These are phyloP conservation scores for Coleophora deauratella DNA, from an alignment of 2,888 invertebrate genomes.

Conservation along the genomic window DNA sequence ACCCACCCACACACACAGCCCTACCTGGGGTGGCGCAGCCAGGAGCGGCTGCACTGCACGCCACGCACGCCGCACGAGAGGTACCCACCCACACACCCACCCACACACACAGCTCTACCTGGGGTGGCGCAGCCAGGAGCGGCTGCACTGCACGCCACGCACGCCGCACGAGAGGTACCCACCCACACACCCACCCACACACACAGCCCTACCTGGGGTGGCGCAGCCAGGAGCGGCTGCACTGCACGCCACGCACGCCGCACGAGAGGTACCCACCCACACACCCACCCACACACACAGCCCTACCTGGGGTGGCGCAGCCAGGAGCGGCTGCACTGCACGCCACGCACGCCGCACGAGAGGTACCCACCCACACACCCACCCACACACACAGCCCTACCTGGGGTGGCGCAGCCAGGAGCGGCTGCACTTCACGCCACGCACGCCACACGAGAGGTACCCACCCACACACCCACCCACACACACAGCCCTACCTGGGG, in stretches of 20 bases:
- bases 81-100: no score
- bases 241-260: constrained; percentile 86
- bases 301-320: constrained; percentile 94
- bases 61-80: no score
- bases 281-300: constrained; percentile 51
- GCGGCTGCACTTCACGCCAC: constrained; percentile 82
- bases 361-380: constrained; percentile 49
- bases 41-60: no score
- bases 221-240: constrained; percentile 89
- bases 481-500: constrained; percentile 91
- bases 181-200: background rate
- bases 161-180: constrained; percentile 88
- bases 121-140: constrained; percentile 92
- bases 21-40: no score
- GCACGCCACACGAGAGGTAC: constrained; percentile 89
- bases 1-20: no score
- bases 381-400: constrained; percentile 81
- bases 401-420: constrained; percentile 93
- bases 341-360: constrained; percentile 90
- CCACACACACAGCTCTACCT: constrained; percentile 94
- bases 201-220: constrained; percentile 94
- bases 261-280: constrained; percentile 78
- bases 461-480: background rate
- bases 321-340: constrained; percentile 86
- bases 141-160: constrained; percentile 83